These are phyloP conservation scores for Plecotus auritus DNA, from an alignment of 2,113 vertebrate genomes.

Conservation along the genomic window DNA sequence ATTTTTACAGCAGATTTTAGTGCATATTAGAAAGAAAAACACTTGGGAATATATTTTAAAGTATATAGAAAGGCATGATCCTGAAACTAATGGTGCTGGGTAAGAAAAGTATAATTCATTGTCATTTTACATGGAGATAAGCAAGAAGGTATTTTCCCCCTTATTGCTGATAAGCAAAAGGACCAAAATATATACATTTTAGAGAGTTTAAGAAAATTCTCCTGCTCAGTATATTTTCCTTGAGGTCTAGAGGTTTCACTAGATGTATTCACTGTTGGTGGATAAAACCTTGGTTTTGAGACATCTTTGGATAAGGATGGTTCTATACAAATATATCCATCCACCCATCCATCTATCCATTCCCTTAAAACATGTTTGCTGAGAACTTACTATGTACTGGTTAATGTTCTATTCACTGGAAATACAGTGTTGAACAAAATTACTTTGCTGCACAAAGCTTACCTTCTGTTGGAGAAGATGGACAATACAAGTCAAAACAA, in stretches of 20 bases:
- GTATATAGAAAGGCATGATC: constrained; percentile 4
- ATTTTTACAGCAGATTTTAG: constrained; percentile 35
- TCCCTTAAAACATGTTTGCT: neutral
- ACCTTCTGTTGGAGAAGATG: neutral
- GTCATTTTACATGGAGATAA: constrained; percentile 42
- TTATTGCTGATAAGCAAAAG: neutral
- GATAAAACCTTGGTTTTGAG: neutral
- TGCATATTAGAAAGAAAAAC: neutral
- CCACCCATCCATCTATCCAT: neutral
- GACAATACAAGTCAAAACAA: neutral
- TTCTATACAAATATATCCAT: neutral
- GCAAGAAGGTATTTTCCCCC: neutral
- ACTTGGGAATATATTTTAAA: constrained; percentile 14
- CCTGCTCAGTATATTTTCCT: neutral
- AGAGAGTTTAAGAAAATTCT: neutral
- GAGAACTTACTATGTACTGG: neutral
- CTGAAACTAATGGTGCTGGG: neutral
- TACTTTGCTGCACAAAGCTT: neutral
- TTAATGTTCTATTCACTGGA: neutral
- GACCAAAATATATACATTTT: neutral
- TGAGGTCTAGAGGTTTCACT: neutral
- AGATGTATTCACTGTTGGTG: neutral
- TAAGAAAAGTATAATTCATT: neutral
- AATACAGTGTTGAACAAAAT: neutral
- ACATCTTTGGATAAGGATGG: neutral